Evolutionary conservation across 2,113 vertebrate species (phyloP).

Genomic region (Osmerus eperlanus): DNA sequence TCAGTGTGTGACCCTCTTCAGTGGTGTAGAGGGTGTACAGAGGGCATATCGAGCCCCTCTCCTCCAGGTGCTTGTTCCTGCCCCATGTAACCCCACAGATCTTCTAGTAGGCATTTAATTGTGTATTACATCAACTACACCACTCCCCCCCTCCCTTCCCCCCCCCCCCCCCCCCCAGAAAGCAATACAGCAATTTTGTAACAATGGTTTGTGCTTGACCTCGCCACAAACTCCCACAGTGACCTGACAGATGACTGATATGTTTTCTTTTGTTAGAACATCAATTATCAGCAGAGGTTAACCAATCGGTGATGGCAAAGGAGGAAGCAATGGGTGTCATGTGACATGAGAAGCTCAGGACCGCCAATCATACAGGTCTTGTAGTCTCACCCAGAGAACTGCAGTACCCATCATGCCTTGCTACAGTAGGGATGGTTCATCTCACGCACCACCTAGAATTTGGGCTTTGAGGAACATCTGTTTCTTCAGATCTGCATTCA

Average conservation of each 20-base stretch:
- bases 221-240: background rate
- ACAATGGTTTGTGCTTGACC: constrained; percentile 7
- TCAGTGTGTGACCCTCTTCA: no score
- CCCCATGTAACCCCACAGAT: no score
- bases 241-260: constrained; percentile 29
- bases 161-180: constrained; percentile 22
- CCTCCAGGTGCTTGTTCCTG: no score
- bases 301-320: constrained; percentile 13
- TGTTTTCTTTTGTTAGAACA: constrained; percentile 18
- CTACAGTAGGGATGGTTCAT: constrained; percentile 31
- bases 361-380: constrained; percentile 63
- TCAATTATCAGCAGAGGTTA: background rate
- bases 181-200: constrained; percentile 25
- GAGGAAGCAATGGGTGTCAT: constrained; percentile 23
- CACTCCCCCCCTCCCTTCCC: constrained; percentile 19
- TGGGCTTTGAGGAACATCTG: constrained; percentile 18
- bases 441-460: constrained; percentile 21
- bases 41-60: no score
- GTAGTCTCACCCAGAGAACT: constrained; percentile 42
- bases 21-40: no score
- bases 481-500: no score
- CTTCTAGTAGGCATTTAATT: no score
- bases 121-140: constrained; percentile 19
- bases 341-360: constrained; percentile 37
- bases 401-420: constrained; percentile 65